Evolutionary conservation across 2,113 vertebrate species (phyloP), one percentile per base, ranked within the genome.

Genomic region (Lasiurus borealis): DNA sequence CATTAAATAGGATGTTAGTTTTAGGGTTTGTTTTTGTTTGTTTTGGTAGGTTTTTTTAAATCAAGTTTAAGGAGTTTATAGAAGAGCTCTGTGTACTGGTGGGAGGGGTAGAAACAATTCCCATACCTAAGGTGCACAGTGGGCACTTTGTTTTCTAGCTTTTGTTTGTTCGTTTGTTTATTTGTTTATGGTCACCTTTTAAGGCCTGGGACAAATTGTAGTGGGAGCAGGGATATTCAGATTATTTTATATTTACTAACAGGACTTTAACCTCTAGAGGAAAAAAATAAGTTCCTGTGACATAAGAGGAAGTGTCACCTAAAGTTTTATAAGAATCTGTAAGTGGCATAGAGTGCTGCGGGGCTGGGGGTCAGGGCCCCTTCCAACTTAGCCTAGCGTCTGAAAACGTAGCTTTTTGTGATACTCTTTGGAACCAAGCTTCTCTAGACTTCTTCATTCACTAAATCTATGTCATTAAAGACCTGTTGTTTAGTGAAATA

Each of bases 11-110:
- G 57, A 34, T 44, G 11, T 77, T 57, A 85, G 50, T 62, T 88
- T 21, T 77, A 59, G 69, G 34, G 19, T 57, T 44, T 88, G 72
- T 62, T 6, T 46, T 88, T 80, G 11, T 64, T 13, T 13, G 29
- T 64, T 64, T 64, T 64, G 27, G 23, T 82, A 90, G 76, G 21
- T 57, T 84, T 2, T 85, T 95, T 90, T 40, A 40, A 40, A 31
- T 64, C n/a, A 84, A 59, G 68, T 68, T 93, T n/a, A 52, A 62
- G 9, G 87, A 81, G 46, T 46, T 95, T 16, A 31, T 86, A 72
- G 73, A 44, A 72, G 52, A 90, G 36, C 71, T 93, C 15, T 89
- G 34, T n/a, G 78, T 23, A 25, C 21, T 18, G 23, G 5, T 34
- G 18, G 36, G 9, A 57, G 10, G 10, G 11, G 3, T 64, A 8